phyloP scores from a whole-genome alignment of 2,113 vertebrate genomes.

The Perca flavescens region DNA sequence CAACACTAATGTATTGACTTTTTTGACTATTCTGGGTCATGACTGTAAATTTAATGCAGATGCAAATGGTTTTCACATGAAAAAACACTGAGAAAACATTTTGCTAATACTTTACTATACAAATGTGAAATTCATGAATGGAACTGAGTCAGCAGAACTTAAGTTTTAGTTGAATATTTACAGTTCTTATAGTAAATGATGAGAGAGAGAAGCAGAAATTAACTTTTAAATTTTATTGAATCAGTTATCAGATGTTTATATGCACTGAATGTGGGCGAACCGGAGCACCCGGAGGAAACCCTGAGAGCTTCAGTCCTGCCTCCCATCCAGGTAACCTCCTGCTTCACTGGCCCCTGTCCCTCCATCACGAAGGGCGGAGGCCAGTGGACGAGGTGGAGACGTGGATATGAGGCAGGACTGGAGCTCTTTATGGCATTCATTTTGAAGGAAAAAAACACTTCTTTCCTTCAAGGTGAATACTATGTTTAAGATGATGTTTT shows the following conservation, averaged over 20 bases:
- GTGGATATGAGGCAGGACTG: background rate
- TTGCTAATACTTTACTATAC: background rate
- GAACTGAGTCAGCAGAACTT: background rate
- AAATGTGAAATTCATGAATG: background rate
- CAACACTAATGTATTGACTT: too few relatives aligned
- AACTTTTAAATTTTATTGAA: background rate
- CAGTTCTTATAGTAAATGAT: background rate
- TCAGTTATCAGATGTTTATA: background rate
- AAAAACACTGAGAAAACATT: background rate
- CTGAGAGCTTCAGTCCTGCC: background rate
- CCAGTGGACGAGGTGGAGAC: background rate
- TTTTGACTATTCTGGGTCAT: background rate
- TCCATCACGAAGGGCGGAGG: background rate
- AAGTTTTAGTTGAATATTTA: background rate
- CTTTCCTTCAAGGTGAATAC: too few relatives aligned
- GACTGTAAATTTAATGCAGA: background rate
- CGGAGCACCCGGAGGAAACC: background rate
- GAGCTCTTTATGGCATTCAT: background rate
- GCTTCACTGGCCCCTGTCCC: background rate
- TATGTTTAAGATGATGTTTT: too few relatives aligned
- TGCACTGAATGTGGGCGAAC: background rate
- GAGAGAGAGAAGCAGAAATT: background rate
- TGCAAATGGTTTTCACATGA: background rate
- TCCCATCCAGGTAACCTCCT: background rate
- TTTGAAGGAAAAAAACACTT: too few relatives aligned